phyloP scores from a whole-genome alignment of 2,888 invertebrate species.

The Prosapia bicincta region DNA sequence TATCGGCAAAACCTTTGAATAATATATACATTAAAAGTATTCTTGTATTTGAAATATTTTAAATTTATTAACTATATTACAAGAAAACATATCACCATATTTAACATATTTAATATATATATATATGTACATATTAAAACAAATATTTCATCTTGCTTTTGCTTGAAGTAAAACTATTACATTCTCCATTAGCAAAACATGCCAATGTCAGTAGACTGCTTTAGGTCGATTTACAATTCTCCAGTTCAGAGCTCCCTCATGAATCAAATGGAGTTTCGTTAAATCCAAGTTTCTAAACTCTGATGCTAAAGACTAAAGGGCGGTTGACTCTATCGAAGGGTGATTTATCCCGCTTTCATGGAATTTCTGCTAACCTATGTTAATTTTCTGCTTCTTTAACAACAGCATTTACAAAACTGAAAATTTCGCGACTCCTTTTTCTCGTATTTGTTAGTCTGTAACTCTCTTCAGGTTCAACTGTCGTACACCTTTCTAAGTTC shows the following conservation, averaged over 20 bases:
- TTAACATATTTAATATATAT: too few relatives aligned
- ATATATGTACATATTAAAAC: constrained; percentile 67
- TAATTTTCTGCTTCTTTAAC: constrained; percentile 79
- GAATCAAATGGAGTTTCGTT: constrained; percentile 71
- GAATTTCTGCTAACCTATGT: constrained; percentile 70
- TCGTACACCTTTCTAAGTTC: constrained; percentile 68
- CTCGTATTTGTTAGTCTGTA: constrained; percentile 61
- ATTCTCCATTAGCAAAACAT: constrained; percentile 79
- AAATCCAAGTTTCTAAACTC: constrained; percentile 67
- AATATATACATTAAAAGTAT: too few relatives aligned
- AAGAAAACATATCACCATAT: too few relatives aligned
- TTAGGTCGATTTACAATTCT: constrained; percentile 68
- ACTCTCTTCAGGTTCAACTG: constrained; percentile 50
- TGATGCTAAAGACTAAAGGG: constrained; percentile 47
- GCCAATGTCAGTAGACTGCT: constrained; percentile 70
- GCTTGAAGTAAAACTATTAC: constrained; percentile 78
- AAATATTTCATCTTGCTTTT: constrained; percentile 76
- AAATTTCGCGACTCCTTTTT: constrained; percentile 72
- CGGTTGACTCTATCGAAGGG: constrained; percentile 64
- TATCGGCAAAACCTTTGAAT: too few relatives aligned
- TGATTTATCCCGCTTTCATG: constrained; percentile 66
- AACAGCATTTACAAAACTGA: constrained; percentile 78
- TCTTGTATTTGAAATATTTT: too few relatives aligned
- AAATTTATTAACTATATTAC: too few relatives aligned
- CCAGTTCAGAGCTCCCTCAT: constrained; percentile 82